Evolutionary conservation across 2,888 invertebrate genomes (phyloP).

Genomic region (Rhodophaea formosa): DNA sequence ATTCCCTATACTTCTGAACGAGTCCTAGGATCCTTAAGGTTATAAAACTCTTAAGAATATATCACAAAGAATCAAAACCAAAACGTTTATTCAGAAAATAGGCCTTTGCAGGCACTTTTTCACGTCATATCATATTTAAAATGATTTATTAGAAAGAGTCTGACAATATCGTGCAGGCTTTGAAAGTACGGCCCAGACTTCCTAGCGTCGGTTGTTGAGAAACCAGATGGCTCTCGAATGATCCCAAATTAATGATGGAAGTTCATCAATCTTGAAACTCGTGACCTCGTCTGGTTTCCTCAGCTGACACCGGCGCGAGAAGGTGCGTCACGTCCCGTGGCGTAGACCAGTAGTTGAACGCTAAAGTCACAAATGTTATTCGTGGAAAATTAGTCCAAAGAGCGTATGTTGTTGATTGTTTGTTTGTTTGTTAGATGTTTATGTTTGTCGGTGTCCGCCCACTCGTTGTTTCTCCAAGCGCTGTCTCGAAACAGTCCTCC

Average conservation of each 20-base stretch:
- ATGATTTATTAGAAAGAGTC: too few species aligned
- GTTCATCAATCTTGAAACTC: background rate
- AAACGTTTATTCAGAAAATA: too few species aligned
- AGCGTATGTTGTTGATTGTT: conserved; percentile 59
- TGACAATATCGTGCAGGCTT: background rate
- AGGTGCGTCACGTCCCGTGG: conserved; percentile 21
- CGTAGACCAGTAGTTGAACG: conserved; percentile 55
- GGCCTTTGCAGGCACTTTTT: too few species aligned
- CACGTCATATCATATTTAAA: too few species aligned
- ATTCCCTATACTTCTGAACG: too few species aligned
- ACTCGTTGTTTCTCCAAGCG: conserved; percentile 66
- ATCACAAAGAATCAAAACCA: too few species aligned
- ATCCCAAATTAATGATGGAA: background rate
- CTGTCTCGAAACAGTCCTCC: conserved; percentile 68
- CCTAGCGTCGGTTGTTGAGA: background rate
- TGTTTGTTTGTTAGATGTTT: conserved; percentile 54
- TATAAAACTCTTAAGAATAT: too few species aligned
- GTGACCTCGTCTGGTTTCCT: background rate
- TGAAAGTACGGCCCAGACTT: background rate
- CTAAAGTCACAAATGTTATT: conserved; percentile 61
- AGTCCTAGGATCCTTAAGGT: too few species aligned
- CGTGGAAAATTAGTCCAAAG: conserved; percentile 64
- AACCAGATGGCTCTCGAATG: background rate
- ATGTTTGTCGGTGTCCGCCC: conserved; percentile 58
- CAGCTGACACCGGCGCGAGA: background rate